phyloP scores from a whole-genome alignment of 2,113 vertebrate species.

The Hemibates koningsi region DNA sequence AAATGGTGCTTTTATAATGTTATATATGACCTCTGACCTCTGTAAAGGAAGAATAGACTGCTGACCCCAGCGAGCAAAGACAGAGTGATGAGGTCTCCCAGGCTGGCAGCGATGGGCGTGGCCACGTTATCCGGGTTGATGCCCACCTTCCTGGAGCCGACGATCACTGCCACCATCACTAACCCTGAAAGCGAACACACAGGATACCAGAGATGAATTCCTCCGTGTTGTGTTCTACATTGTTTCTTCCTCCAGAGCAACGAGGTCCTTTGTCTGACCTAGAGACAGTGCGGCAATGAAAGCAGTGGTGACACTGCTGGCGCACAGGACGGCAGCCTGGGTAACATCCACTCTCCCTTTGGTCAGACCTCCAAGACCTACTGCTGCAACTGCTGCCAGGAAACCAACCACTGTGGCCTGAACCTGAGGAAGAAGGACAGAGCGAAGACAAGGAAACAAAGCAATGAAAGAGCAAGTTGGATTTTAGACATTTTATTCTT shows the following conservation, averaged over 20 bases:
- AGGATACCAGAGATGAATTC: background rate
- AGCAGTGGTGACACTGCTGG: constrained; percentile 85
- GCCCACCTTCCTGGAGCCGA: constrained; percentile 80
- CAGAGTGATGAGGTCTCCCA: constrained; percentile 87
- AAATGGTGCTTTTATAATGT: background rate
- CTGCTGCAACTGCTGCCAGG: constrained; percentile 80
- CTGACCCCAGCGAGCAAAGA: constrained; percentile 82
- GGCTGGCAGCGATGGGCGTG: constrained; percentile 89
- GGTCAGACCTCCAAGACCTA: constrained; percentile 76
- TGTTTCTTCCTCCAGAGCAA: background rate
- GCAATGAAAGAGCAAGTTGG: background rate
- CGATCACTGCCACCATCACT: constrained; percentile 84
- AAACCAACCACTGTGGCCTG: constrained; percentile 90
- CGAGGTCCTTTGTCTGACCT: constrained; percentile 57
- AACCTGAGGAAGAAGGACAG: constrained; percentile 64
- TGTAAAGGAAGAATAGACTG: constrained; percentile 79
- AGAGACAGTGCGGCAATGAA: constrained; percentile 82
- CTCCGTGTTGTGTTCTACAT: background rate
- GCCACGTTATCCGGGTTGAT: constrained; percentile 94
- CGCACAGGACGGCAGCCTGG: constrained; percentile 79
- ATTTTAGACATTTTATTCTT: background rate
- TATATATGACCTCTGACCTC: constrained; percentile 68
- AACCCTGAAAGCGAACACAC: constrained; percentile 65
- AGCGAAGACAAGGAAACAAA: background rate
- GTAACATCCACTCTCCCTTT: constrained; percentile 71